A percentile compares a stretch with the other conserved stretches of the same genome.
These are phyloP conservation scores for Diplodus puntazzo DNA, from an alignment of 2,797 vertebrate genomes.

Conservation along the genomic window DNA sequence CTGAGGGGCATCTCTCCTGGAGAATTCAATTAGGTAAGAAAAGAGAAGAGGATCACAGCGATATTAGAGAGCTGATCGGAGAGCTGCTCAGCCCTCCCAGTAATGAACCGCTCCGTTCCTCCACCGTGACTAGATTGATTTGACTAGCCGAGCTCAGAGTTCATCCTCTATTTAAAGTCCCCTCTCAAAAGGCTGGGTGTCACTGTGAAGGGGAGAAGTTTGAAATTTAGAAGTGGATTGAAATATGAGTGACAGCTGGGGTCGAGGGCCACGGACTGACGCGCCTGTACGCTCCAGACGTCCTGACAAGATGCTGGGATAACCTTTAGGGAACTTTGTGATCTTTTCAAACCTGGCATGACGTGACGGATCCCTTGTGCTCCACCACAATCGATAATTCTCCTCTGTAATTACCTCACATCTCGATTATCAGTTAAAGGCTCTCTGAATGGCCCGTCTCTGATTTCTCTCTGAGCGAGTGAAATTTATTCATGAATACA, in stretches of 20 bases:
- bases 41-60: conserved; percentile 76
- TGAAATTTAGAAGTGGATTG: conserved; percentile 45
- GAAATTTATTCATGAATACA: conserved; percentile 16
- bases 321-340: conserved; percentile 64
- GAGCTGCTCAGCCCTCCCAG: conserved; percentile 71
- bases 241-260: conserved; percentile 53
- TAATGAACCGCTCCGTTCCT: conserved; percentile 76
- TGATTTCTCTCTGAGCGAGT: conserved; percentile 8
- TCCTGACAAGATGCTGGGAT: conserved; percentile 48
- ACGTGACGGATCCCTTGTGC: conserved; percentile 42
- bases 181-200: conserved; percentile 49
- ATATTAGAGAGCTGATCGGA: conserved; percentile 80
- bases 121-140: conserved; percentile 79
- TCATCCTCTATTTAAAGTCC: conserved; percentile 73
- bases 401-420: conserved; percentile 56
- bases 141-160: conserved; percentile 71
- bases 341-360: conserved; percentile 50
- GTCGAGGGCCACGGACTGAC: conserved; percentile 23
- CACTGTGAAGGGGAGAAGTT: conserved; percentile 55
- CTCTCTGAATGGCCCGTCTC: conserved; percentile 9
- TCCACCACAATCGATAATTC: conserved; percentile 47
- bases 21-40: conserved; percentile 84
- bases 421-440: conserved; percentile 51
- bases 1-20: conserved; percentile 79
- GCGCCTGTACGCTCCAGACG: conserved; percentile 17